Percentiles rank a stretch among this genome's conserved stretches.
These are phyloP conservation scores for Actenoides hombroni DNA, from an alignment of 2,113 vertebrate genomes.

Conservation along the genomic window DNA sequence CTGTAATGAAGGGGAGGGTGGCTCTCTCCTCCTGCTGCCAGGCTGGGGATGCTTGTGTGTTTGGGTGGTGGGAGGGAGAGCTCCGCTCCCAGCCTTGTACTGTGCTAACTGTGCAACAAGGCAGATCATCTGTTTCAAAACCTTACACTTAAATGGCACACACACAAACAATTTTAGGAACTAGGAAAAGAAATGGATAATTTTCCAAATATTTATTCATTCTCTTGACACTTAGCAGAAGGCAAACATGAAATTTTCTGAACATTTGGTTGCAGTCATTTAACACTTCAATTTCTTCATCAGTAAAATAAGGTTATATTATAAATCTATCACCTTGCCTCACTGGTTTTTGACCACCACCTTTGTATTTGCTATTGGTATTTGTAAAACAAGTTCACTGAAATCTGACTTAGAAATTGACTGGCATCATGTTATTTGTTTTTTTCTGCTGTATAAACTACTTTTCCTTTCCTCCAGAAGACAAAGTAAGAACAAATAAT, in stretches of 20 bases:
- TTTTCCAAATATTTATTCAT: not conserved
- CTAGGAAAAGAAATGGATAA: not conserved
- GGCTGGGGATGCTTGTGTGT: not conserved
- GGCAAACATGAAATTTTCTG: not conserved
- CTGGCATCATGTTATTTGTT: not conserved
- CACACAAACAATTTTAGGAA: not conserved
- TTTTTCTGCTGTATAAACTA: not conserved
- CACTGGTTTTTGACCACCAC: not conserved
- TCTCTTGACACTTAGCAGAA: not conserved
- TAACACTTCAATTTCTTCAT: not conserved
- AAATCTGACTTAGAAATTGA: not conserved
- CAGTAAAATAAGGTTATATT: not conserved
- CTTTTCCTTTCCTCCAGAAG: not conserved
- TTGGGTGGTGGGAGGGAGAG: rapidly evolving
- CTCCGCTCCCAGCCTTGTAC: not conserved
- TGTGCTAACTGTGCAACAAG: not conserved
- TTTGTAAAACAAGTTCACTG: not conserved
- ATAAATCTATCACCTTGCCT: not conserved
- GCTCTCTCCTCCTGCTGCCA: not conserved
- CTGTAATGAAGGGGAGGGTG: not conserved
- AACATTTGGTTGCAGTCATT: not conserved
- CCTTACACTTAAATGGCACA: not conserved
- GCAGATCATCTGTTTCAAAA: not conserved
- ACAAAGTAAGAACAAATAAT: not conserved
- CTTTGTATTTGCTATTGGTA: not conserved